Evolutionary conservation across 2,797 vertebrate species (phyloP).

Genomic region (Aldrovandia affinis): DNA sequence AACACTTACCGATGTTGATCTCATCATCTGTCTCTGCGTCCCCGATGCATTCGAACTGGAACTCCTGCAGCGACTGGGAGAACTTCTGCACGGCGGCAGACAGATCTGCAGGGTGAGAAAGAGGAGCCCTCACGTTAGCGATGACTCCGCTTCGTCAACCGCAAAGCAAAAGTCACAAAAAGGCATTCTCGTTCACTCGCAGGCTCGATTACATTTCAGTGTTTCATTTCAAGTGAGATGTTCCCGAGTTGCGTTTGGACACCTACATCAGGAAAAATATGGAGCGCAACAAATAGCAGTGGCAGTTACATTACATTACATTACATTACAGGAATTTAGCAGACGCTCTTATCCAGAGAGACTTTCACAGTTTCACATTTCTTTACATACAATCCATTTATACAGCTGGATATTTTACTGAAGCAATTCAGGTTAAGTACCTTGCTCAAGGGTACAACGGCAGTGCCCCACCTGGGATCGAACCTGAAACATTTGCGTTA

Average conservation of each 20-base stretch:
- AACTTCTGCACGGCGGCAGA: slow-evolving; percentile 95
- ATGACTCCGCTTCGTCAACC: too few relatives aligned
- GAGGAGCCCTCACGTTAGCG: slow-evolving; percentile 18
- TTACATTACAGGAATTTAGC: too few relatives aligned
- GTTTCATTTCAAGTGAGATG: not conserved
- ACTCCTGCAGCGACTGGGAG: slow-evolving; percentile 95
- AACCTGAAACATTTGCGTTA: too few relatives aligned
- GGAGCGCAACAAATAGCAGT: not conserved
- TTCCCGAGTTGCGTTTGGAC: not conserved
- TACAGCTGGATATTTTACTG: too few relatives aligned
- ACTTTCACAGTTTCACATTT: too few relatives aligned
- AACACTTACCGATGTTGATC: slow-evolving; percentile 91
- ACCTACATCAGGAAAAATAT: not conserved
- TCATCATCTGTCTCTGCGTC: slow-evolving; percentile 98
- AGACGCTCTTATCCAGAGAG: too few relatives aligned
- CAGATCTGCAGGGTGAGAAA: slow-evolving; percentile 80
- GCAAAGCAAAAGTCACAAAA: too few relatives aligned
- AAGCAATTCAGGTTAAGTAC: too few relatives aligned
- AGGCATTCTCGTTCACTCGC: not conserved
- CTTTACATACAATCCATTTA: too few relatives aligned
- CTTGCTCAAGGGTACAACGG: too few relatives aligned
- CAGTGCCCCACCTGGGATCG: too few relatives aligned
- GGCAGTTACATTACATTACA: not conserved
- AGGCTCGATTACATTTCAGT: not conserved
- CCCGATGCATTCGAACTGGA: slow-evolving; percentile 97